Evolutionary conservation across 2,888 invertebrate species (phyloP).

Genomic region (Mesorhabditis sp.): DNA sequence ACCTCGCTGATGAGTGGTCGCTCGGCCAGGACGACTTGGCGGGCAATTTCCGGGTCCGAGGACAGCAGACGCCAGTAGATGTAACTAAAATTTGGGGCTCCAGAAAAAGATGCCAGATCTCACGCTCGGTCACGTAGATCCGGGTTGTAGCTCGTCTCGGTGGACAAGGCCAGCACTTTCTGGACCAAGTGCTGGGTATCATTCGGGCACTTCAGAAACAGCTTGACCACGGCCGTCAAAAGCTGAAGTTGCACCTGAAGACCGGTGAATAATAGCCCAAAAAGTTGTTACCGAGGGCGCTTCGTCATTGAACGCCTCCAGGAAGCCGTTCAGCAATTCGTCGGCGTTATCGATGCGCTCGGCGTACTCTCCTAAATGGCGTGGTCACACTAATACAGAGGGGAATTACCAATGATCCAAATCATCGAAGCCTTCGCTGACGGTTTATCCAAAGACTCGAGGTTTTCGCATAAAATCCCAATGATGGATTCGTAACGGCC

Average conservation of each 20-base stretch:
- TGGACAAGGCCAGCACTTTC: conserved; percentile 68
- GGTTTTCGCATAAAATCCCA: conserved; percentile 94
- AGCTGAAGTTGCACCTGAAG: conserved; percentile 86
- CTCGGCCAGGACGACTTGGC: conserved; percentile 93
- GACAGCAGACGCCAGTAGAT: conserved; percentile 98
- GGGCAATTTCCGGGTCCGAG: conserved; percentile 97
- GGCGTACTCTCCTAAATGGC: conserved; percentile 74
- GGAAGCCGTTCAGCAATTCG: conserved; percentile 90
- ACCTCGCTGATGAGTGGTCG: conserved; percentile 98
- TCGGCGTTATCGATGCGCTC: conserved; percentile 99
- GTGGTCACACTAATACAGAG: too few relatives aligned
- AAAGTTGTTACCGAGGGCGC: conserved; percentile 75
- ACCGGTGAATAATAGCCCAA: too few relatives aligned
- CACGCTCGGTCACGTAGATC: conserved; percentile 88
- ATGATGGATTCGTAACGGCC: conserved; percentile 99
- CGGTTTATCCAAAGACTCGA: conserved; percentile 96
- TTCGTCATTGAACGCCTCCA: conserved; percentile 94
- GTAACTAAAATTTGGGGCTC: conserved; percentile 63
- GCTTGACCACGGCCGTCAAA: conserved; percentile 93
- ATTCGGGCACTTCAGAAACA: conserved; percentile 93
- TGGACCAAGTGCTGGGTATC: conserved; percentile 98
- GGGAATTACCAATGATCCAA: conserved; percentile 67
- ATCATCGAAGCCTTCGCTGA: conserved; percentile 91
- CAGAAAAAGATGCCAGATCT: background rate
- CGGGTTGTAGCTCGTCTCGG: conserved; percentile 87